Conservation (phyloP, 2,888 invertebrate genomes). For the Neocrepidodera transversa region DNA sequence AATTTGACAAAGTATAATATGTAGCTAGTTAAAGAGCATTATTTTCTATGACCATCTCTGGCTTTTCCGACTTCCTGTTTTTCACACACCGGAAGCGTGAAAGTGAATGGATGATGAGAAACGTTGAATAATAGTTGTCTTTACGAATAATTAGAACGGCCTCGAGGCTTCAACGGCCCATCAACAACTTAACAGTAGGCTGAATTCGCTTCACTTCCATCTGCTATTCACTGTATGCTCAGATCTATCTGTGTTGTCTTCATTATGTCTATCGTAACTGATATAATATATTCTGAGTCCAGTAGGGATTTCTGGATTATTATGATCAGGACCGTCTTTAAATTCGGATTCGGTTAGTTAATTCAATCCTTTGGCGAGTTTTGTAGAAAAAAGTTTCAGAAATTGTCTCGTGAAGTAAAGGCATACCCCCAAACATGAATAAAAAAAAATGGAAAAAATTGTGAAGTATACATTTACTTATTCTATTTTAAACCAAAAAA, state of each 20-base stretch:
- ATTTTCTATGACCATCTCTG: not conserved
- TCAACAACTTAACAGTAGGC: constrained; percentile 39
- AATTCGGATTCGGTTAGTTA: too few relatives aligned
- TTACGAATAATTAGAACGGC: constrained; percentile 52
- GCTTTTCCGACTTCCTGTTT: not conserved
- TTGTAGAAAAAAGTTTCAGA: too few relatives aligned
- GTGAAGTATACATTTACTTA: too few relatives aligned
- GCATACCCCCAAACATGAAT: too few relatives aligned
- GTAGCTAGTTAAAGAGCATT: too few relatives aligned
- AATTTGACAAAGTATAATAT: too few relatives aligned
- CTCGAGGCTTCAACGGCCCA: constrained; percentile 43
- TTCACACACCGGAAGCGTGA: constrained; percentile 18
- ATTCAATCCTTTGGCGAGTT: too few relatives aligned
- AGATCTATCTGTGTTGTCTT: constrained; percentile 12
- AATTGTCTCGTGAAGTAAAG: too few relatives aligned
- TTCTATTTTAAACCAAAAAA: too few relatives aligned
- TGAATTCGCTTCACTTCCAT: not conserved
- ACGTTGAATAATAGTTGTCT: constrained; percentile 53
- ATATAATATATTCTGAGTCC: constrained; percentile 1
- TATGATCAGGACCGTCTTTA: not conserved
- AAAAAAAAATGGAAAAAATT: too few relatives aligned
- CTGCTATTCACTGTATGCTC: not conserved
- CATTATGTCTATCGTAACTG: constrained; percentile 11
- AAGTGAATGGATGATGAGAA: constrained; percentile 15
- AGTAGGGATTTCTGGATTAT: not conserved